Conservation (phyloP, 2,113 vertebrate species). For the Lycocorax pyrrhopterus region DNA sequence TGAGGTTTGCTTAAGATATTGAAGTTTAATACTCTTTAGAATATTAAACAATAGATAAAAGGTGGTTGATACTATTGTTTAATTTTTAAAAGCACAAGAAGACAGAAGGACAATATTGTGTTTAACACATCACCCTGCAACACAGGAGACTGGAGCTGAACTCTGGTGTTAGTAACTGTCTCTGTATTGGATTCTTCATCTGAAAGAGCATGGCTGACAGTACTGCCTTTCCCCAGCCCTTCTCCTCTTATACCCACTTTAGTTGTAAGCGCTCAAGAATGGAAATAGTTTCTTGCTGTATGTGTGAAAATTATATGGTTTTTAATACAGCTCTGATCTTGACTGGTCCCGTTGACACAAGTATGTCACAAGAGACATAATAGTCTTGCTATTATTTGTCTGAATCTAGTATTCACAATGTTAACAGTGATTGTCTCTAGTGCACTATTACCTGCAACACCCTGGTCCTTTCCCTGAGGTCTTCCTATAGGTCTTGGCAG, state of each 20-base stretch:
- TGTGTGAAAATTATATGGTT: neutral
- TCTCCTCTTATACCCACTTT: neutral
- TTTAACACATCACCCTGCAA: neutral
- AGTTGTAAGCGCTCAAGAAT: neutral
- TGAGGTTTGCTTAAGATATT: neutral
- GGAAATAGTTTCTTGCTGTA: neutral
- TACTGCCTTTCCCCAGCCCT: neutral
- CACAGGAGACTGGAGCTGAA: neutral
- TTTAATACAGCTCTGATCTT: neutral
- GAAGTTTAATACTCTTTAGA: neutral
- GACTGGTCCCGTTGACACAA: rapidly evolving
- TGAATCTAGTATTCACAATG: neutral
- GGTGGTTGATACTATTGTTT: neutral
- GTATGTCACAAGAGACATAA: neutral
- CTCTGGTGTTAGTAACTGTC: neutral
- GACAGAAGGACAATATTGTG: neutral
- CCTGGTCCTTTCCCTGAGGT: neutral
- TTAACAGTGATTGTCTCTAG: neutral
- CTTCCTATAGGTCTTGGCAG: neutral
- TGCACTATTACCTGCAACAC: neutral
- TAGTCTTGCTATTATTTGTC: neutral
- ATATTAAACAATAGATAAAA: neutral
- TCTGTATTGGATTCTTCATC: neutral
- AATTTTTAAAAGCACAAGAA: neutral
- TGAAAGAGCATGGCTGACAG: neutral